A percentile compares a stretch with the other conserved stretches of the same genome.
phyloP scores from a whole-genome alignment of 2,888 invertebrate genomes.

The Ochlodes sylvanus region DNA sequence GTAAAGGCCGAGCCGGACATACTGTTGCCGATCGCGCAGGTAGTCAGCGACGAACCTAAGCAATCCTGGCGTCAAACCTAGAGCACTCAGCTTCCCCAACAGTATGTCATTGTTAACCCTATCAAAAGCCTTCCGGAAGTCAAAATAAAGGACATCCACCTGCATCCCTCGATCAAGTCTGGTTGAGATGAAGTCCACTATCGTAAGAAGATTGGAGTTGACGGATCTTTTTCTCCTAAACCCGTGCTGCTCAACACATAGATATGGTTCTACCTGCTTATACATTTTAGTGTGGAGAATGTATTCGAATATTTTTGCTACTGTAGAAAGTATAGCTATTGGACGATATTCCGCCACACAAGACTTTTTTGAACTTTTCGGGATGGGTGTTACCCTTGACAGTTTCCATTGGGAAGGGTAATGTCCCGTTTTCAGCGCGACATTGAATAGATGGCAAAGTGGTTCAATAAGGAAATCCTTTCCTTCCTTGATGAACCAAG shows the following conservation, averaged over 20 bases:
- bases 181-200: conserved; percentile 36
- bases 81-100: too few species aligned
- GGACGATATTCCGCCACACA: conserved; percentile 24
- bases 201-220: too few species aligned
- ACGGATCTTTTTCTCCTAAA: conserved; percentile 13
- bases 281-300: conserved; percentile 15
- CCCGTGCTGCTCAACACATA: conserved; percentile 18
- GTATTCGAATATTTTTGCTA: conserved; percentile 18
- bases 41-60: conserved; percentile 35
- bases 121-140: too few species aligned
- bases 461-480: conserved; percentile 15
- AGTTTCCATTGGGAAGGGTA: conserved; percentile 33
- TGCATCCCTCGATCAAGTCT: conserved; percentile 35
- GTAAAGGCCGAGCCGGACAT: too few species aligned
- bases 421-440: conserved; percentile 19
- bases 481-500: conserved; percentile 21
- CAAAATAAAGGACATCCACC: conserved; percentile 41
- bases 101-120: too few species aligned
- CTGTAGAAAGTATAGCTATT: conserved; percentile 24
- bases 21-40: conserved; percentile 14
- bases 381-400: conserved; percentile 25
- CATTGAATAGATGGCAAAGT: conserved; percentile 26
- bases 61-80: conserved; percentile 24
- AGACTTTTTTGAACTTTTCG: conserved; percentile 7
- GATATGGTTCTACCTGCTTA: conserved; percentile 16